A percentile compares a stretch with the other conserved stretches of the same genome.
Evolutionary conservation across 2,888 invertebrate genomes (phyloP).

Genomic region (Patella depressa): DNA sequence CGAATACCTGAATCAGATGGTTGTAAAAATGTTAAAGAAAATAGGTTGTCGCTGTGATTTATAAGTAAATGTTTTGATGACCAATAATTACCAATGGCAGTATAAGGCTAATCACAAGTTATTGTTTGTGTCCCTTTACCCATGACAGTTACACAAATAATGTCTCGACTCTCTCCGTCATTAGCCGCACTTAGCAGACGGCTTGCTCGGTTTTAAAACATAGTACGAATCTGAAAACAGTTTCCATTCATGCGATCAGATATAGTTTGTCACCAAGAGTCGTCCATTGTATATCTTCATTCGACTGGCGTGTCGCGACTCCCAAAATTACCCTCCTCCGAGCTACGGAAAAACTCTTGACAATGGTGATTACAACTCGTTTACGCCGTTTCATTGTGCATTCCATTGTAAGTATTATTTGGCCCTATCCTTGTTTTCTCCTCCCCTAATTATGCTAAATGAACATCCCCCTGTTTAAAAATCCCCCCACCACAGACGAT

Average conservation of each 20-base stretch:
- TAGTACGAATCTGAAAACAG: slow-evolving; percentile 24
- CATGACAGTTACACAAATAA: slow-evolving; percentile 11
- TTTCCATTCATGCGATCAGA: slow-evolving; percentile 26
- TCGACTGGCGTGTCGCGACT: slow-evolving; percentile 16
- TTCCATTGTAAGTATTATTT: background rate
- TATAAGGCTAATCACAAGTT: background rate
- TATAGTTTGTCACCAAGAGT: slow-evolving; percentile 21
- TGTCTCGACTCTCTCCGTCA: background rate
- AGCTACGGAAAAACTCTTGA: slow-evolving; percentile 3
- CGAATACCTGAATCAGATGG: too few species aligned
- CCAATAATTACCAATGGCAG: too few species aligned
- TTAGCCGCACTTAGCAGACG: slow-evolving; percentile 14
- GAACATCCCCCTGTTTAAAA: slow-evolving; percentile 24
- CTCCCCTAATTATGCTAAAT: slow-evolving; percentile 36
- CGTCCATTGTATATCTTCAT: slow-evolving; percentile 17
- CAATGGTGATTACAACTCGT: background rate
- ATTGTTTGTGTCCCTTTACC: slow-evolving; percentile 7
- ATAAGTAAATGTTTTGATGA: too few species aligned
- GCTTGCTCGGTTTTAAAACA: slow-evolving; percentile 3
- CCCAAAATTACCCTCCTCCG: background rate
- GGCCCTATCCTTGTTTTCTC: slow-evolving; percentile 15
- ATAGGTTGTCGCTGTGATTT: too few species aligned
- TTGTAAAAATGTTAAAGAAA: too few species aligned
- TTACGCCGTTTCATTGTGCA: background rate
- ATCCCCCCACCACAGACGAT: slow-evolving; percentile 10